Evolutionary conservation across 2,888 invertebrate species (phyloP), one percentile per base, ranked within the genome.

Genomic region (Troilus luridus): DNA sequence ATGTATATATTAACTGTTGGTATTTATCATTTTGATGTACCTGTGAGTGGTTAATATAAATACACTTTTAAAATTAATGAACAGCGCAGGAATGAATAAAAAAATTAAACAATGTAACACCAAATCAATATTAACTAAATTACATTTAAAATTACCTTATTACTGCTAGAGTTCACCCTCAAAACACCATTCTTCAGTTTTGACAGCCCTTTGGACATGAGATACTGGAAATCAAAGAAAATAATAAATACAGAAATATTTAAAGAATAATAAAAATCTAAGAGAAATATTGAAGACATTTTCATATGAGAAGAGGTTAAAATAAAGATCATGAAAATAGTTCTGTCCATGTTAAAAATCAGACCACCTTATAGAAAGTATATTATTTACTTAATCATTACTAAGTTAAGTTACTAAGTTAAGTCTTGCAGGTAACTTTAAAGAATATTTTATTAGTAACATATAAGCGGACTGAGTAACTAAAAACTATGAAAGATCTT

Each of bases 161-260:
- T 90, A n/a, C 81, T 89, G 85, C 88, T 88, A 41, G 90, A 90
- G 56, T 72, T 72, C n/a, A 91, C 90, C 56, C 92, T 92, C 88
- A 92, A 59, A 21, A 92, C 92, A 19, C 92, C 92, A 72, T 92
- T 92, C 67, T 92, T 92, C 77, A 91, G 90, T 91, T 92, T 92
- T 12, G 92, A 92, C 67, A 92, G 92, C 58, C 92, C 92, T 92
- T 92, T 92, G 14, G 92, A 91, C 67, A 92, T 91, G 62, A 92
- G 91, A 59, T 92, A 92, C 92, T 92, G 92, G n/a, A 92, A 92
- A 88, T 77, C 72, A 77, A 7, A 77, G 24, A 77, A 77, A 77
- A 77, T 41, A 41, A 41, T 12, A 14, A 27, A 21, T n/a, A 64
- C n/a, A 72, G 27, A 27, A 27, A 27, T 27, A 27, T 12, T 27